phyloP scores from a whole-genome alignment of 2,888 invertebrate genomes.

The Drosophila subsilvestris region DNA sequence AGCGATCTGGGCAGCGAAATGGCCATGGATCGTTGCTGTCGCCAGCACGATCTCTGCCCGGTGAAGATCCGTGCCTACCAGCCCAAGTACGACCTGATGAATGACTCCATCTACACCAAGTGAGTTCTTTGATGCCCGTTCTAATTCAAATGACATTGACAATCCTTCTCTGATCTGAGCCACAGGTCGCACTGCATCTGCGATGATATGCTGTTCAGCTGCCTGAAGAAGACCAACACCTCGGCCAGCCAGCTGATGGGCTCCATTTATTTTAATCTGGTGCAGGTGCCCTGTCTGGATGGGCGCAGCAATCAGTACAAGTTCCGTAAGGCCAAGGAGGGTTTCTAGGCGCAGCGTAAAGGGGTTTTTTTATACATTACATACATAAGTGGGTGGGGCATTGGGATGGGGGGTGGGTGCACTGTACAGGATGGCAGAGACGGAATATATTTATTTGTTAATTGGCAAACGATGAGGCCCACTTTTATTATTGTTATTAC shows the following conservation, averaged over 20 bases:
- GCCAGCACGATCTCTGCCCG: slow-evolving; percentile 95
- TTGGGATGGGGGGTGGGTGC: background rate
- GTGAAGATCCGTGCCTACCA: slow-evolving; percentile 87
- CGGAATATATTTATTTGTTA: slow-evolving; percentile 56
- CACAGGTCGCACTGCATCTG: slow-evolving; percentile 93
- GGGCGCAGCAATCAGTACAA: slow-evolving; percentile 73
- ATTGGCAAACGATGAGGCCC: slow-evolving; percentile 37
- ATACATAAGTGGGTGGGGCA: background rate
- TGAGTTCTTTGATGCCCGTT: slow-evolving; percentile 83
- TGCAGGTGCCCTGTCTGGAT: slow-evolving; percentile 85
- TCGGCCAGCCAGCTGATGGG: slow-evolving; percentile 91
- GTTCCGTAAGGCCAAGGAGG: slow-evolving; percentile 82
- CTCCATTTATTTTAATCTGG: slow-evolving; percentile 93
- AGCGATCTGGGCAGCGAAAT: slow-evolving; percentile 91
- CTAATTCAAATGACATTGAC: background rate
- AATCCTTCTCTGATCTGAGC: slow-evolving; percentile 11
- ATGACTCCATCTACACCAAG: slow-evolving; percentile 93
- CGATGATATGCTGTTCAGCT: slow-evolving; percentile 92
- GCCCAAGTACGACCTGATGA: slow-evolving; percentile 91
- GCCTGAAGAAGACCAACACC: slow-evolving; percentile 90
- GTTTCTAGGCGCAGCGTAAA: slow-evolving; percentile 66
- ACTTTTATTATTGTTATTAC: slow-evolving; percentile 30
- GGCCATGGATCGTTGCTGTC: slow-evolving; percentile 92
- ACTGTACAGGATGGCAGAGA: slow-evolving; percentile 40
- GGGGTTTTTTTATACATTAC: no score